phyloP scores from a whole-genome alignment of 2,113 vertebrate genomes.

The Lipophrys pholis region DNA sequence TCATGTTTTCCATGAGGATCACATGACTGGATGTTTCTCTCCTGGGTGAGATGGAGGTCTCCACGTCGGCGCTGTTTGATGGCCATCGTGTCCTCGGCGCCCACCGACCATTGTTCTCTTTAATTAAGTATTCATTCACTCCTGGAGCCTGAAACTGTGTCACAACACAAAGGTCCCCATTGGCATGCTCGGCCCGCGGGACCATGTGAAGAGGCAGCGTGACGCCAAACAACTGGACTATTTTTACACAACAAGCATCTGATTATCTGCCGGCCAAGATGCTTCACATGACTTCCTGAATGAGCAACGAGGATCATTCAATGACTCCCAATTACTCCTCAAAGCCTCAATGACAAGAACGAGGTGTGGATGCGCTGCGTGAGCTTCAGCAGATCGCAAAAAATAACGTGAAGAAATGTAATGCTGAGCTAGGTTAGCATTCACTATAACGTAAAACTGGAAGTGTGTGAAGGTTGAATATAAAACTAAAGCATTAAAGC shows the following conservation, averaged over 20 bases:
- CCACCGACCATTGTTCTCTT: constrained; percentile 67
- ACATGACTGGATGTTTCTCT: constrained; percentile 5
- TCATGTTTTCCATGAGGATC: constrained; percentile 39
- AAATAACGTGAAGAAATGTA: too few species aligned
- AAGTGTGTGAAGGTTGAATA: too few species aligned
- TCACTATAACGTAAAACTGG: too few species aligned
- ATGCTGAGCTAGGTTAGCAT: too few species aligned
- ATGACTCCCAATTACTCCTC: constrained; percentile 1
- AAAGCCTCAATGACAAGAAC: constrained; percentile 22
- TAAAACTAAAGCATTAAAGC: too few species aligned
- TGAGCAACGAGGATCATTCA: constrained; percentile 44
- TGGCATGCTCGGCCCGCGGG: constrained; percentile 60
- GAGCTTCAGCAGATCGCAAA: too few species aligned
- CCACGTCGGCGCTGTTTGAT: constrained; percentile 25
- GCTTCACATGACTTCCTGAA: constrained; percentile 69
- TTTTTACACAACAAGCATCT: constrained; percentile 67
- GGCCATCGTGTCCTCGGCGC: constrained; percentile 34
- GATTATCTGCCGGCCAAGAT: constrained; percentile 55
- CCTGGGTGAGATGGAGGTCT: constrained; percentile 16
- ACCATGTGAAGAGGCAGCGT: constrained; percentile 66
- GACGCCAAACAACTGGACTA: constrained; percentile 71
- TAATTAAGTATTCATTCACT: constrained; percentile 78
- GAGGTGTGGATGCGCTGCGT: not conserved
- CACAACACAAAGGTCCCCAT: constrained; percentile 80
- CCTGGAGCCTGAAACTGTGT: constrained; percentile 76